phyloP scores from a whole-genome alignment of 1,140 invertebrate genomes.

The Sarcophaga peregrina region DNA sequence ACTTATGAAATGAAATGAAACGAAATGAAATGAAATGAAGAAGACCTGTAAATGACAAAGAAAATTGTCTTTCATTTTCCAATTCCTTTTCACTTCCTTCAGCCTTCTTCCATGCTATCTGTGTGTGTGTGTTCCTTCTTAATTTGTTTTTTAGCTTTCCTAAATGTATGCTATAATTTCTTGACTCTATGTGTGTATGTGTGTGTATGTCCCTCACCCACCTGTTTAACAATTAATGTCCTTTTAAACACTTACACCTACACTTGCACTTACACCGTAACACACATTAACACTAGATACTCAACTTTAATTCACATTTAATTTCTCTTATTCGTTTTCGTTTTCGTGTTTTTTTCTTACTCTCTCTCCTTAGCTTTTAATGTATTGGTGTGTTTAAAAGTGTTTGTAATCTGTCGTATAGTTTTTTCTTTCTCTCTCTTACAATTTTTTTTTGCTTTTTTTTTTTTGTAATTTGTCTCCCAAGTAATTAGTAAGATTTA shows the following conservation, averaged over 20 bases:
- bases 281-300: neutral
- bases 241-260: neutral
- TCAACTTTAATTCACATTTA: conserved; percentile 35
- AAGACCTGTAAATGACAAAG: conserved; percentile 32
- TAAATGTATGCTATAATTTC: neutral
- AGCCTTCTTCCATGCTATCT: neutral
- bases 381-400: neutral
- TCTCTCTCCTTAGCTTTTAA: neutral
- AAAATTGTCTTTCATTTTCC: neutral
- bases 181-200: neutral
- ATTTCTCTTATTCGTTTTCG: neutral
- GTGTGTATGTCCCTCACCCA: neutral
- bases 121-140: too few species aligned
- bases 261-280: too few species aligned
- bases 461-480: conserved; percentile 62
- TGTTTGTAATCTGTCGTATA: neutral
- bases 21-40: neutral
- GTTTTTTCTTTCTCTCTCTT: neutral
- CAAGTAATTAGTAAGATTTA: conserved; percentile 67
- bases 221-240: conserved; percentile 36
- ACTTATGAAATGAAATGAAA: neutral
- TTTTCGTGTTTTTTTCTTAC: neutral
- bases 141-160: too few species aligned
- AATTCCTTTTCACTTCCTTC: too few species aligned
- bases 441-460: neutral